Evolutionary conservation across 2,113 vertebrate species (phyloP).

Genomic region (Rhabdornis inornatus): DNA sequence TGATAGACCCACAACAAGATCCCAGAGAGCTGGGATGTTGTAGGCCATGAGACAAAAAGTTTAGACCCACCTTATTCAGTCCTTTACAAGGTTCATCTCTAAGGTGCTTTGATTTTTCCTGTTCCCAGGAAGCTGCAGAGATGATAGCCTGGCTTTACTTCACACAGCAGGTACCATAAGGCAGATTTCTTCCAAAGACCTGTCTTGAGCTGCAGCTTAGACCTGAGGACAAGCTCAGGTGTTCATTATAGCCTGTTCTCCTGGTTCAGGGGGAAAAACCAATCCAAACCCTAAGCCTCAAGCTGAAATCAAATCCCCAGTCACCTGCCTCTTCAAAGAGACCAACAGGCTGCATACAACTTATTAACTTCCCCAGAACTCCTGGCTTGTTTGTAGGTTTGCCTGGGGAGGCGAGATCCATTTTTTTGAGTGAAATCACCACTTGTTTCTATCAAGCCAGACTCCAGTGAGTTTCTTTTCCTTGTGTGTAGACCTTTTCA

Average conservation of each 20-base stretch:
- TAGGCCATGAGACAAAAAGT: neutral
- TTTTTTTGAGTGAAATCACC: neutral
- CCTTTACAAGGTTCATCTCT: neutral
- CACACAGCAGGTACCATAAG: neutral
- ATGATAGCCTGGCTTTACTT: neutral
- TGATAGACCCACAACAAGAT: fast-evolving
- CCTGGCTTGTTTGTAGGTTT: neutral
- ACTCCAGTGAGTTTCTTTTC: neutral
- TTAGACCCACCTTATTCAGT: neutral
- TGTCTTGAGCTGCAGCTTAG: neutral
- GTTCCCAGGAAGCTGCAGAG: neutral
- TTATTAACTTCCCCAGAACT: neutral
- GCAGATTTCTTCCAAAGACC: neutral
- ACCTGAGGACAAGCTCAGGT: neutral
- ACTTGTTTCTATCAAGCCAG: neutral
- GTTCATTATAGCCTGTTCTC: constrained; percentile 1
- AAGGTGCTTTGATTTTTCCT: neutral
- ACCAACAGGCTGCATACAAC: neutral
- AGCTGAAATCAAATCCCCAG: neutral
- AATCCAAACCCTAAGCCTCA: neutral
- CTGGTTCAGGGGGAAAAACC: neutral
- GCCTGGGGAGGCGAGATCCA: neutral
- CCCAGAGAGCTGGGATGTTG: neutral
- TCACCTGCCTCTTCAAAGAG: neutral
- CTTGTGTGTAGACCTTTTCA: neutral